These are phyloP conservation scores for Synergus itoensis DNA, from an alignment of 2,888 invertebrate genomes.

Conservation along the genomic window DNA sequence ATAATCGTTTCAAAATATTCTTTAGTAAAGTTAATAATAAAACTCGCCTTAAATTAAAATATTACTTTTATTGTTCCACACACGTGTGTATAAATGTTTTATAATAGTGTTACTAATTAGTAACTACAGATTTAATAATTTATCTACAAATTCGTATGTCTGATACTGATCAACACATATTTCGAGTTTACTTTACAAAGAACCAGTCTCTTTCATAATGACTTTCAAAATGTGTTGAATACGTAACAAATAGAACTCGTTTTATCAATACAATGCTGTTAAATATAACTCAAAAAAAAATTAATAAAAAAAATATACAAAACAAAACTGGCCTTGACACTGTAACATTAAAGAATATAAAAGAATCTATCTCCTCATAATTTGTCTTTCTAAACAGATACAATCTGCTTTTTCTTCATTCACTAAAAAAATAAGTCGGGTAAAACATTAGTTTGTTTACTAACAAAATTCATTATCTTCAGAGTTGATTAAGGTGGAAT, in stretches of 20 bases:
- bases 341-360: slow-evolving; percentile 29
- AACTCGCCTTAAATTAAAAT: slow-evolving; percentile 16
- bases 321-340: slow-evolving; percentile 34
- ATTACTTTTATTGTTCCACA: slow-evolving; percentile 18
- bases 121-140: slow-evolving; percentile 29
- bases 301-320: background rate
- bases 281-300: background rate
- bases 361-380: background rate
- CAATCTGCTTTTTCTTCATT: slow-evolving; percentile 8
- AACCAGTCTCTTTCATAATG: slow-evolving; percentile 9
- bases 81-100: slow-evolving; percentile 1
- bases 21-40: background rate
- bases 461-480: background rate
- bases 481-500: background rate
- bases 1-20: background rate
- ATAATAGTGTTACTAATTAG: slow-evolving; percentile 4
- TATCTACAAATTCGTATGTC: slow-evolving; percentile 22
- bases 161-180: background rate
- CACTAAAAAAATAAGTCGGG: background rate
- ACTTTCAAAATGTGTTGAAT: no score
- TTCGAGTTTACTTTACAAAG: slow-evolving; percentile 3
- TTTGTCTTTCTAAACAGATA: slow-evolving; percentile 31
- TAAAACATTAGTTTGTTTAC: background rate
- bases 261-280: background rate
- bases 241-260: background rate